These are phyloP conservation scores for Cynopterus sphinx DNA, from an alignment of 2,797 vertebrate genomes.

Conservation along the genomic window DNA sequence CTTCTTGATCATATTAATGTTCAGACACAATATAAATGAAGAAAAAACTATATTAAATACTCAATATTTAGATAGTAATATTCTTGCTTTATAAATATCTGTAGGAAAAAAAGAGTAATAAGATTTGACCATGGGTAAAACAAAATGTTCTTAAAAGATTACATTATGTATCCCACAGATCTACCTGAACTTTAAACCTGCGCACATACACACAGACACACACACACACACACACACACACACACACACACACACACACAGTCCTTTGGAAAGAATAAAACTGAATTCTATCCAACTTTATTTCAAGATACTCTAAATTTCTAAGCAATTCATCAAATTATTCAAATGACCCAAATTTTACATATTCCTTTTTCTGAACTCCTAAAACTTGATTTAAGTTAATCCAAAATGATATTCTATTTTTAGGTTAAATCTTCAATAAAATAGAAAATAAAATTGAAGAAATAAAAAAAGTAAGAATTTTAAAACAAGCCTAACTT, in stretches of 20 bases:
- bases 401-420: neutral
- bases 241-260: neutral
- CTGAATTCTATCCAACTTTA: neutral
- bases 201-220: too few relatives aligned
- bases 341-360: neutral
- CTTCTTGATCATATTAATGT: neutral
- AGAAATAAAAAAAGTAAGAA: neutral
- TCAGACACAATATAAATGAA: neutral
- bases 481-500: neutral
- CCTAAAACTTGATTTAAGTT: neutral
- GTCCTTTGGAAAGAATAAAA: neutral
- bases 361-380: neutral
- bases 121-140: neutral
- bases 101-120: neutral
- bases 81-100: slow-evolving; percentile 11
- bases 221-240: neutral
- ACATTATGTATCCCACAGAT: neutral
- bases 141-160: neutral
- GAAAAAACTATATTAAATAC: neutral
- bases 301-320: neutral
- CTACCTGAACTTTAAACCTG: neutral
- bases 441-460: neutral
- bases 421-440: neutral
- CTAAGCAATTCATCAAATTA: neutral
- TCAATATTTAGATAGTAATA: neutral